Conservation (phyloP, 1,140 invertebrate species). For the Diabrotica virgifera region DNA sequence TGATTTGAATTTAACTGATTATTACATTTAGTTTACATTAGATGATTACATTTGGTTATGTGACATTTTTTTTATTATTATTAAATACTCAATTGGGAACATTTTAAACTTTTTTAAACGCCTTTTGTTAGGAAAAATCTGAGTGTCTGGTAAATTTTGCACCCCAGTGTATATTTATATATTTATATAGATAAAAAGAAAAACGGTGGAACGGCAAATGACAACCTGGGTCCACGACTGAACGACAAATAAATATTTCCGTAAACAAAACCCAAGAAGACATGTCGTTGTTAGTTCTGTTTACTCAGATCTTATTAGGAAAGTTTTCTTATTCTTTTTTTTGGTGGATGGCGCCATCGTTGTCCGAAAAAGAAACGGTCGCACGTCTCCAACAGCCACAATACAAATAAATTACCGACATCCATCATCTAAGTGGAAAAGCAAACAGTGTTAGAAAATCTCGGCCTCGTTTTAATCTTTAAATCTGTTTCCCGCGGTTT, state of each 20-base stretch:
- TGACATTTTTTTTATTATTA: too few relatives aligned
- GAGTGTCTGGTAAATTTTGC: too few relatives aligned
- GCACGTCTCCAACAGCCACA: not conserved
- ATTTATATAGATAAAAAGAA: not conserved
- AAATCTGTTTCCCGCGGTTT: not conserved
- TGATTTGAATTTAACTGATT: too few relatives aligned
- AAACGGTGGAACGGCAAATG: not conserved
- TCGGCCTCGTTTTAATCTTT: constrained; percentile 2
- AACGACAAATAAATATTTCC: constrained; percentile 1
- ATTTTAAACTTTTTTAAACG: too few relatives aligned
- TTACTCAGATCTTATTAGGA: constrained; percentile 1
- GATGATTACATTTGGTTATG: too few relatives aligned
- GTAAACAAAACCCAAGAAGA: not conserved
- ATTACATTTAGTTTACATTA: too few relatives aligned
- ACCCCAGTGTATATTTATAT: too few relatives aligned
- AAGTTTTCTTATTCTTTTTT: not conserved
- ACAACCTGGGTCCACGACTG: too few relatives aligned
- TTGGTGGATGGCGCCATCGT: not conserved
- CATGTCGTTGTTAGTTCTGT: not conserved
- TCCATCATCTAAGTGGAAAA: constrained; percentile 2
- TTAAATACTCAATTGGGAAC: too few relatives aligned
- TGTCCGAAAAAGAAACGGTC: constrained; percentile 1
- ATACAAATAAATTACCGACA: not conserved
- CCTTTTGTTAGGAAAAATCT: too few relatives aligned
- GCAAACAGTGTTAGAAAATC: not conserved